These are phyloP conservation scores for Drosophila orena DNA, from an alignment of 1,140 invertebrate species.

Conservation along the genomic window DNA sequence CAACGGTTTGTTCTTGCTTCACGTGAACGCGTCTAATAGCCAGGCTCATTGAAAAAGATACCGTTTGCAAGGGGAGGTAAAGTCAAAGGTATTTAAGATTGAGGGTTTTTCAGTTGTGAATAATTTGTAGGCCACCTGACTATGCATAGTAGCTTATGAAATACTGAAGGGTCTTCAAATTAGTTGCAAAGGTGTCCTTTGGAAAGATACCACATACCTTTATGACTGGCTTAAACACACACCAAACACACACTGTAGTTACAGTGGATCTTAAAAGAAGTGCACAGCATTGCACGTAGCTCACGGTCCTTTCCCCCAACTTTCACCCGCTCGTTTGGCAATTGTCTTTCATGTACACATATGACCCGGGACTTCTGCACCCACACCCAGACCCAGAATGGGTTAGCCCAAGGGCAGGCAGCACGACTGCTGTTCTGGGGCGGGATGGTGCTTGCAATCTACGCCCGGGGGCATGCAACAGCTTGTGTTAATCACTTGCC, in stretches of 20 bases:
- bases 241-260: background rate
- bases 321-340: conserved; percentile 24
- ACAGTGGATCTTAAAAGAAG: background rate
- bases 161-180: too few relatives aligned
- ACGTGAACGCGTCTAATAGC: background rate
- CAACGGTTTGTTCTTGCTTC: background rate
- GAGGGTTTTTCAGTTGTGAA: background rate
- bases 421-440: conserved; percentile 11
- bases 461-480: conserved; percentile 56
- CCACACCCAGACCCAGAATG: conserved; percentile 30
- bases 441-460: conserved; percentile 16
- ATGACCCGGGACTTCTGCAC: conserved; percentile 28
- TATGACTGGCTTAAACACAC: background rate
- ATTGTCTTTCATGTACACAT: conserved; percentile 55
- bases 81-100: background rate
- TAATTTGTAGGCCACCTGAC: too few relatives aligned
- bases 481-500: conserved; percentile 76
- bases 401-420: conserved; percentile 32
- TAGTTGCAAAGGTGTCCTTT: too few relatives aligned
- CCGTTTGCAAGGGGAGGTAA: background rate
- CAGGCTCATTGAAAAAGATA: background rate
- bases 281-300: conserved; percentile 1
- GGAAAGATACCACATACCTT: too few relatives aligned
- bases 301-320: conserved; percentile 10
- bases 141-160: too few relatives aligned